Conservation (phyloP, 2,797 vertebrate species). For the Sebastes melanostomus region DNA sequence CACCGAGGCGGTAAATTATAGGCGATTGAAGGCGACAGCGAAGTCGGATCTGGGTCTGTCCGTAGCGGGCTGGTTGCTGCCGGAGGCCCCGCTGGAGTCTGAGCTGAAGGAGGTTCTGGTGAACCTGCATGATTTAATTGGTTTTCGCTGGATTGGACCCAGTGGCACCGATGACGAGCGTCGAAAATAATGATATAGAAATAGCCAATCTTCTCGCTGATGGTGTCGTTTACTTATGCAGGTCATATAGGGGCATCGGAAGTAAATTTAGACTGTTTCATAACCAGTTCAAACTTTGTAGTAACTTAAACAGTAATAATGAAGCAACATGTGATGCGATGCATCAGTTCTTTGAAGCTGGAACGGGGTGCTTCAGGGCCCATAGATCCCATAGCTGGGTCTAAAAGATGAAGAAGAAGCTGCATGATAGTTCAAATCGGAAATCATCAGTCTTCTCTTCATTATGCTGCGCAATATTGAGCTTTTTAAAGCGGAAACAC, state of each 20-base stretch:
- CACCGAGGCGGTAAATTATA: too few species aligned
- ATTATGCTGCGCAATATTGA: not conserved
- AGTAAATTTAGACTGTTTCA: not conserved
- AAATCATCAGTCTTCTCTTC: not conserved
- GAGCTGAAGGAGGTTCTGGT: too few species aligned
- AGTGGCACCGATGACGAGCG: not conserved
- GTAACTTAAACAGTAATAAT: not conserved
- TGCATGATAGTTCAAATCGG: too few species aligned
- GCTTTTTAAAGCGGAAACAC: not conserved
- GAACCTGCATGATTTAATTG: too few species aligned
- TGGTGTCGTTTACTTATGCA: not conserved
- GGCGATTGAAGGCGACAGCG: too few species aligned
- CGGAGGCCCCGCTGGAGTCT: too few species aligned
- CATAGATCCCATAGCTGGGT: not conserved
- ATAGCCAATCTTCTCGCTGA: not conserved
- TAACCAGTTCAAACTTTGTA: too few species aligned
- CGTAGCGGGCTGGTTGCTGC: fast-evolving
- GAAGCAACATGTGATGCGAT: not conserved
- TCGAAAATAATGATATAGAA: not conserved
- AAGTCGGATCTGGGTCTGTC: too few species aligned
- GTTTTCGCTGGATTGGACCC: not conserved
- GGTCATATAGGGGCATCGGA: not conserved
- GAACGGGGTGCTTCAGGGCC: not conserved
- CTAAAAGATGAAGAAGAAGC: not conserved
- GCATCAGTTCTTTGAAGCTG: not conserved